Percentiles rank a stretch among this genome's conserved stretches.
Evolutionary conservation across 2,888 invertebrate species (phyloP).

Genomic region (Hedya salicella): DNA sequence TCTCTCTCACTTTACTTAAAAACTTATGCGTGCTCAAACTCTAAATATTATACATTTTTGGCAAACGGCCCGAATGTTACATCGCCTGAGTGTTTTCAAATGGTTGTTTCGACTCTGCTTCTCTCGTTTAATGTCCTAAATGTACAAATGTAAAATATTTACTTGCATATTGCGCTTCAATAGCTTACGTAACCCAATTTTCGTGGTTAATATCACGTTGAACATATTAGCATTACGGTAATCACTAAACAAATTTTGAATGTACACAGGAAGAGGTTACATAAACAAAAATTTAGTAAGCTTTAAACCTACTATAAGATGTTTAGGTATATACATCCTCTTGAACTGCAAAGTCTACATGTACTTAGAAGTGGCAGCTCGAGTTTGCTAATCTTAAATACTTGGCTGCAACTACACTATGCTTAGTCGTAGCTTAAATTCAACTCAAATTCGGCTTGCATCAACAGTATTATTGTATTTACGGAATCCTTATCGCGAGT

Average conservation of each 20-base stretch:
- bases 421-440: background rate
- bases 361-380: background rate
- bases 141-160: slow-evolving; percentile 25
- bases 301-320: background rate
- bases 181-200: slow-evolving; percentile 8
- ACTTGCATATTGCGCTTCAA: slow-evolving; percentile 27
- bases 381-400: background rate
- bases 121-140: slow-evolving; percentile 33
- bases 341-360: background rate
- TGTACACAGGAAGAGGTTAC: background rate
- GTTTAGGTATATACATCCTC: background rate
- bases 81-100: slow-evolving; percentile 42
- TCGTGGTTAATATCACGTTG: background rate
- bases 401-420: background rate
- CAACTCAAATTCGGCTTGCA: background rate
- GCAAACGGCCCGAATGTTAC: slow-evolving; percentile 53
- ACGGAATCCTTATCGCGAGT: background rate
- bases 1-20: slow-evolving; percentile 67
- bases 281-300: background rate
- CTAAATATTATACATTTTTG: slow-evolving; percentile 65
- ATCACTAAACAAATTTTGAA: too few species aligned
- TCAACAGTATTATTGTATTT: background rate
- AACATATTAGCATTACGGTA: background rate
- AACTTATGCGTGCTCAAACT: slow-evolving; percentile 62
- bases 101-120: slow-evolving; percentile 36